phyloP scores from a whole-genome alignment of 2,888 invertebrate genomes.

The Drosophila mayaguana region DNA sequence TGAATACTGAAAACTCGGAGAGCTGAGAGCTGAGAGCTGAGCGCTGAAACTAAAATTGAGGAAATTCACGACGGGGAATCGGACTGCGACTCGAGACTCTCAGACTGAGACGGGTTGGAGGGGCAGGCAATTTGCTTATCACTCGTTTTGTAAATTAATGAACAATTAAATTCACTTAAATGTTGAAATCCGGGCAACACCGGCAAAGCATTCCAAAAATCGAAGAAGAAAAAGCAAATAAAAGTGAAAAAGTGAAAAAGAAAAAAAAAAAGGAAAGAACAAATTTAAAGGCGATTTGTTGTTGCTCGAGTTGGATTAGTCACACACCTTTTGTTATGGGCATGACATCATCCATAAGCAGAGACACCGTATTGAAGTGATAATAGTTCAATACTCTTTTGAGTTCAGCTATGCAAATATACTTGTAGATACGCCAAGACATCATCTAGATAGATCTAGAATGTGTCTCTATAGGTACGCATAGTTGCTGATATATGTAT shows the following conservation, averaged over 20 bases:
- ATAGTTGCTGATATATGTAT: background rate
- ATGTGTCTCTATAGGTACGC: background rate
- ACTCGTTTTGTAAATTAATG: conserved; percentile 18
- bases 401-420: background rate
- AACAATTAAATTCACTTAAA: conserved; percentile 26
- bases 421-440: background rate
- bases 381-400: background rate
- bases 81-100: background rate
- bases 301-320: background rate
- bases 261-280: background rate
- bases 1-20: conserved; percentile 1
- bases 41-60: conserved; percentile 4
- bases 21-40: background rate
- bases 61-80: background rate
- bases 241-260: background rate
- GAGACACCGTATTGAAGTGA: background rate
- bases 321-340: conserved; percentile 6
- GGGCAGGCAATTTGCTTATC: conserved; percentile 22
- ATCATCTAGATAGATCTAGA: background rate
- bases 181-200: conserved; percentile 20
- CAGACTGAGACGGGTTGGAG: conserved; percentile 4
- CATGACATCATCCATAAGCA: conserved; percentile 6
- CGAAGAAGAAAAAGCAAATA: background rate
- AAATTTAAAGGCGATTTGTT: background rate
- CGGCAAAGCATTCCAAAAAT: background rate